Conservation (phyloP, 1,140 invertebrate genomes). For the Dendroctonus ponderosae region DNA sequence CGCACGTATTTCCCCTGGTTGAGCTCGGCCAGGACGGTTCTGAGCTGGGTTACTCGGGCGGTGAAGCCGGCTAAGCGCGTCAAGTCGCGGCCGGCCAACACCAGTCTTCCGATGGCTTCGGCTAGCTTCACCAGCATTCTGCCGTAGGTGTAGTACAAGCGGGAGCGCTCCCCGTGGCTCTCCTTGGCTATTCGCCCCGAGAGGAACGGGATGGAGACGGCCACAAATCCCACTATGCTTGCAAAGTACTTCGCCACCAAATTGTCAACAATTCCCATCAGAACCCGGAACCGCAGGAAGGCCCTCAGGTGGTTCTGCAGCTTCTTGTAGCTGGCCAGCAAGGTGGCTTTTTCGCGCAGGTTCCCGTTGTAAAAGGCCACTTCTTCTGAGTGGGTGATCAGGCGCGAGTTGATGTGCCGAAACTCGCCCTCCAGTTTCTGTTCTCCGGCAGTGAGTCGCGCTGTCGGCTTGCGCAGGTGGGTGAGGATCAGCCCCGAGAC, state of each 20-base stretch:
- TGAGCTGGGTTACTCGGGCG: slow-evolving; percentile 86
- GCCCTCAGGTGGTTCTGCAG: slow-evolving; percentile 84
- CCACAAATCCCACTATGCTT: slow-evolving; percentile 91
- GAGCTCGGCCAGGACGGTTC: slow-evolving; percentile 81
- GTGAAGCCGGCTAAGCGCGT: slow-evolving; percentile 93
- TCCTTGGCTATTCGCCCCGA: slow-evolving; percentile 58
- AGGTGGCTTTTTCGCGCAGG: slow-evolving; percentile 80
- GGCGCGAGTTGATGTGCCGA: slow-evolving; percentile 90
- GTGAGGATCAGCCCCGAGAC: slow-evolving; percentile 80
- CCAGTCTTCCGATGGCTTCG: slow-evolving; percentile 92
- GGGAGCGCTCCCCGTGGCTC: slow-evolving; percentile 53
- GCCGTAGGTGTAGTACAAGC: slow-evolving; percentile 93
- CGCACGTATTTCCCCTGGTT: slow-evolving; percentile 83
- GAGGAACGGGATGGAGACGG: slow-evolving; percentile 93
- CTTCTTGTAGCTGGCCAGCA: slow-evolving; percentile 86
- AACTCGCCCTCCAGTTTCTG: slow-evolving; percentile 98
- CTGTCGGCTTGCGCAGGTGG: slow-evolving; percentile 80
- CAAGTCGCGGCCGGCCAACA: slow-evolving; percentile 91
- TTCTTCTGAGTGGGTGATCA: slow-evolving; percentile 98
- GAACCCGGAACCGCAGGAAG: slow-evolving; percentile 88
- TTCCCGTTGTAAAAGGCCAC: slow-evolving; percentile 97
- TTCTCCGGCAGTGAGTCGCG: slow-evolving; percentile 85
- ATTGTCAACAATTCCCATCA: slow-evolving; percentile 94
- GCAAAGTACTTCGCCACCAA: slow-evolving; percentile 96
- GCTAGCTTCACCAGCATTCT: slow-evolving; percentile 96